Evolutionary conservation across 2,797 vertebrate genomes (phyloP).

Genomic region (Parambassis ranga): DNA sequence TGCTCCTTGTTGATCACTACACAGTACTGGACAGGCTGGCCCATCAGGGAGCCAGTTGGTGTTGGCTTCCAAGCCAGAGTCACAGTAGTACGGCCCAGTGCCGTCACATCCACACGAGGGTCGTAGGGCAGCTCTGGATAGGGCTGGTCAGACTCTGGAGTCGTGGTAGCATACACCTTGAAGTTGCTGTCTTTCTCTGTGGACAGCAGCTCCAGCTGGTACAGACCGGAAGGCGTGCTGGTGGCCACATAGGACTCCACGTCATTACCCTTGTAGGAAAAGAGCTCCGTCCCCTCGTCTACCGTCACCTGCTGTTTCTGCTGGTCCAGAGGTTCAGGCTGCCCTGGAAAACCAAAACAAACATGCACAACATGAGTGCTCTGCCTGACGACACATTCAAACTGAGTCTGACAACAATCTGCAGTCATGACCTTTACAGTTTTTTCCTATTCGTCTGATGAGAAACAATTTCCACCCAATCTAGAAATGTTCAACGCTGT

Average conservation of each 20-base stretch:
- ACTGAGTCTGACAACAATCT: neutral
- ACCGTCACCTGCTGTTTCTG: conserved; percentile 90
- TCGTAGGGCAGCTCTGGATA: conserved; percentile 96
- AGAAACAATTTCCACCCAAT: conserved; percentile 45
- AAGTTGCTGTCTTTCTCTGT: conserved; percentile 98
- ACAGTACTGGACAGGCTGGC: conserved; percentile 93
- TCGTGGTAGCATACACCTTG: conserved; percentile 94
- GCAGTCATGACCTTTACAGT: conserved; percentile 12
- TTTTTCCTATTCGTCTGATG: conserved; percentile 30
- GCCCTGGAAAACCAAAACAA: conserved; percentile 78
- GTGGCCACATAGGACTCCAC: conserved; percentile 93
- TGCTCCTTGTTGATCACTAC: conserved; percentile 97
- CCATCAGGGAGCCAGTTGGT: conserved; percentile 88
- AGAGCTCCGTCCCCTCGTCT: conserved; percentile 89
- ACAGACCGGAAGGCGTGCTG: conserved; percentile 92
- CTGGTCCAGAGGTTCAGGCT: conserved; percentile 91
- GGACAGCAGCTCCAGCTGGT: conserved; percentile 93
- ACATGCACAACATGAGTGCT: conserved; percentile 37
- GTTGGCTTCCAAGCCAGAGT: conserved; percentile 97
- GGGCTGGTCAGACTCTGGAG: conserved; percentile 95
- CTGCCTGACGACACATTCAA: neutral
- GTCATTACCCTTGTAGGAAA: conserved; percentile 96
- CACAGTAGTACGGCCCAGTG: conserved; percentile 92
- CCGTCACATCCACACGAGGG: conserved; percentile 92
- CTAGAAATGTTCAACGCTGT: conserved; percentile 36